These are phyloP conservation scores for Zaprionus tsacasi DNA, from an alignment of 1,140 invertebrate species.

Conservation along the genomic window DNA sequence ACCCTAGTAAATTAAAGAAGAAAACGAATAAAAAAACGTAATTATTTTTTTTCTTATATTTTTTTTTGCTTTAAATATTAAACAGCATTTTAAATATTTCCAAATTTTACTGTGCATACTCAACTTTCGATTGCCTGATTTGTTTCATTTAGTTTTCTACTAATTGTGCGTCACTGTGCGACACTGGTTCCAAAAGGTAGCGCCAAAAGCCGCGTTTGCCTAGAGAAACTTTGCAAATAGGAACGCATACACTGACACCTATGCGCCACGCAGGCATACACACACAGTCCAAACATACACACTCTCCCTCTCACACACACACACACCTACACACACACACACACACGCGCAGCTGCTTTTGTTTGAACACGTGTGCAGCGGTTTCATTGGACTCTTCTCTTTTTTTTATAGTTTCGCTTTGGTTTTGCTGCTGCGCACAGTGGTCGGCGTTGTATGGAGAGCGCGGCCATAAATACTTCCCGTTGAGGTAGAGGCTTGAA, in stretches of 20 bases:
- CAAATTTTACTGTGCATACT: too few relatives aligned
- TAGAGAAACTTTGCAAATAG: constrained; percentile 66
- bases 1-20: too few relatives aligned
- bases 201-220: constrained; percentile 51
- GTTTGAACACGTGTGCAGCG: constrained; percentile 53
- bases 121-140: too few relatives aligned
- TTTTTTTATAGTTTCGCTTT: constrained; percentile 23
- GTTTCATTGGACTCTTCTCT: constrained; percentile 3
- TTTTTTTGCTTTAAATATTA: too few relatives aligned
- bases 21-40: too few relatives aligned
- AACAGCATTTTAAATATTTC: too few relatives aligned
- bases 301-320: constrained; percentile 15
- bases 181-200: background rate
- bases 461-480: too few relatives aligned
- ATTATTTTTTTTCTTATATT: too few relatives aligned
- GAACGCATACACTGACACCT: constrained; percentile 15
- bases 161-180: background rate
- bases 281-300: background rate
- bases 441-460: too few relatives aligned
- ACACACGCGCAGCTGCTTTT: constrained; percentile 39
- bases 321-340: constrained; percentile 6
- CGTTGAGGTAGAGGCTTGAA: too few relatives aligned
- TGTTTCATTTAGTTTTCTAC: too few relatives aligned
- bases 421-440: constrained; percentile 5
- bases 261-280: constrained; percentile 5